A percentile compares a stretch with the other conserved stretches of the same genome.
phyloP scores from a whole-genome alignment of 2,888 invertebrate species.

The Scelioninae gen. 1 region DNA sequence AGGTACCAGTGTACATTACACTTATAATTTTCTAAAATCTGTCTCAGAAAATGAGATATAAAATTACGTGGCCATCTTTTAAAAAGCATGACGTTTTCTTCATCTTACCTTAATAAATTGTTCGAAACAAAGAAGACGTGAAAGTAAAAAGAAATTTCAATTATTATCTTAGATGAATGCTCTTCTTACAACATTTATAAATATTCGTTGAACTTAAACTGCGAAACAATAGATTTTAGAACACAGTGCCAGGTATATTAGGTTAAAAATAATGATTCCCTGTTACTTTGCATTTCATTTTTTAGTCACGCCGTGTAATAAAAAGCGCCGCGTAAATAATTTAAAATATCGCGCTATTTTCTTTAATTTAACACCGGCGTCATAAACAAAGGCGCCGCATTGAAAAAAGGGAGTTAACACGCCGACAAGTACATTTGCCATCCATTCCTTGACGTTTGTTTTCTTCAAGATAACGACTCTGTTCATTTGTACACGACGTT shows the following conservation, averaged over 20 bases:
- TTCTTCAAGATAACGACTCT: slow-evolving; percentile 11
- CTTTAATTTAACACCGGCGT: slow-evolving; percentile 4
- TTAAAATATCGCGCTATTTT: not conserved
- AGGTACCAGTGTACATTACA: not conserved
- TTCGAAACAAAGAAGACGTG: not conserved
- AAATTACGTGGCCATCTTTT: too few relatives aligned
- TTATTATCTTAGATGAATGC: not conserved
- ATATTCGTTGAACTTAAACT: not conserved
- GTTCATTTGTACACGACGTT: slow-evolving; percentile 13
- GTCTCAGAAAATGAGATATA: too few relatives aligned
- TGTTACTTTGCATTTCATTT: not conserved
- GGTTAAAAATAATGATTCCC: slow-evolving; percentile 5
- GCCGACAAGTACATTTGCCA: slow-evolving; percentile 7
- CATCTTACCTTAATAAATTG: not conserved
- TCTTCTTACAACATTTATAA: not conserved
- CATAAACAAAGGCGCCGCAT: slow-evolving; percentile 8
- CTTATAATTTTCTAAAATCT: too few relatives aligned
- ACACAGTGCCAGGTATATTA: slow-evolving; percentile 1
- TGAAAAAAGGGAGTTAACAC: slow-evolving; percentile 18
- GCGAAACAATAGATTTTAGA: not conserved
- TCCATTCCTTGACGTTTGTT: slow-evolving; percentile 18
- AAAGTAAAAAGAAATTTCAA: not conserved
- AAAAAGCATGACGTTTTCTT: too few relatives aligned
- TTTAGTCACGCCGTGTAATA: not conserved
- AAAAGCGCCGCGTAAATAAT: not conserved